phyloP scores from a whole-genome alignment of 2,113 vertebrate genomes.

The Apodemus speciosus region DNA sequence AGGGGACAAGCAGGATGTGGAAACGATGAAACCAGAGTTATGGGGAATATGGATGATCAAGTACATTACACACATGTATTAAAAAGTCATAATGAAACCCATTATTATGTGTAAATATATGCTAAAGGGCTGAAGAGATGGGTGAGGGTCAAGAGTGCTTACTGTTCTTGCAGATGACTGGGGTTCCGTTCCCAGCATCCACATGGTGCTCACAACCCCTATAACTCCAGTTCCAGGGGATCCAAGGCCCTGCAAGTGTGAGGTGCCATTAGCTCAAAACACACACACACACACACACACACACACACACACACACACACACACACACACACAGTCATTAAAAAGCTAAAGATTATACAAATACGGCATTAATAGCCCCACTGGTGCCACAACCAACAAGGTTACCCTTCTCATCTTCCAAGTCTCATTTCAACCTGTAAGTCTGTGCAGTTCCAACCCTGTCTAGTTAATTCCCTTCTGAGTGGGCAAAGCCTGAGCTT shows the following conservation, averaged over 20 bases:
- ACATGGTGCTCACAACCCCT: not conserved
- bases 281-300: not conserved
- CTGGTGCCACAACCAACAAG: not conserved
- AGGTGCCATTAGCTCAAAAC: not conserved
- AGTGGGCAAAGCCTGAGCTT: not conserved
- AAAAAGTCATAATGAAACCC: not conserved
- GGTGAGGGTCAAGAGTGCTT: not conserved
- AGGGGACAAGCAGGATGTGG: not conserved
- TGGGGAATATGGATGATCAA: not conserved
- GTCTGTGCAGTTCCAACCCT: not conserved
- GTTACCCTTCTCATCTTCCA: not conserved
- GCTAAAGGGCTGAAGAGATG: not conserved
- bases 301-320: not conserved
- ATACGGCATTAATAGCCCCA: not conserved
- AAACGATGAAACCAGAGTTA: not conserved
- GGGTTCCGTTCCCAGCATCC: not conserved
- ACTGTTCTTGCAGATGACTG: not conserved
- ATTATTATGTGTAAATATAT: not conserved
- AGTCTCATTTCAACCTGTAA: not conserved
- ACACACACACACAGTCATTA: not conserved
- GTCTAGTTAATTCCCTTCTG: not conserved
- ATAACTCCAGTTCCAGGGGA: not conserved
- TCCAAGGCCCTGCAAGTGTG: not conserved
- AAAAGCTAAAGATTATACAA: not conserved
- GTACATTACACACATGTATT: not conserved